Evolutionary conservation across 2,888 invertebrate species (phyloP), one percentile per base, ranked within the genome.

Genomic region (Cataglyphis albicans): DNA sequence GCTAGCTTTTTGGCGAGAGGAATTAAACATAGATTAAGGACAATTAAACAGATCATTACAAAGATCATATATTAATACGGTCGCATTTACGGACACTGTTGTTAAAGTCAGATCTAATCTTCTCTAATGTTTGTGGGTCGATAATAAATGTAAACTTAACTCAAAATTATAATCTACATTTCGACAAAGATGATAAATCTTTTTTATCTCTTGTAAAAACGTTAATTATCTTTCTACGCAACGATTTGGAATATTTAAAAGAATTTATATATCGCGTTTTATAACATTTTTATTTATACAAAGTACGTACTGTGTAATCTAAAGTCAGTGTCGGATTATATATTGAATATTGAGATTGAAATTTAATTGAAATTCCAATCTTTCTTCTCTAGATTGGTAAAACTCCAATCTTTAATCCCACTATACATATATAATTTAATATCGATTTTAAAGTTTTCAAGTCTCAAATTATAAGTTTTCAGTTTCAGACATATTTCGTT

Each of bases 311-410:
- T 25, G 1, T 25, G 0, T 52, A 52, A n/a, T 52, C 0, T 52
- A 52, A 52, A 48, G 1, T 7, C 48, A 0, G 2, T 52, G n/a
- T 52, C 7, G n/a, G n/a, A 52, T 6, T 52, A 6, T 18, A 52
- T 0, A n/a, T 48, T 48, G 7, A 52, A 52, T 7, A n/a, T n/a
- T 52, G n/a, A 52, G 52, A n/a, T 52, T n/a, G n/a, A n/a, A 52
- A 52, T 48, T 48, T 48, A 48, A 48, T 52, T 52, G 15, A 52
- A 52, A 52, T 52, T 52, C n/a, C n/a, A 52, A 52, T 52, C n/a
- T 52, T 52, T n/a, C 15, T 15, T 44, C 44, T 44, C 44, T 44
- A 44, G 4, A 44, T 44, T 52, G 52, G 3, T 52, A 7, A 52
- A 52, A 52, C 7, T 52, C 5, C n/a, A 52, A n/a, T 52, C 52